Conservation (phyloP, 2,888 invertebrate genomes). For the Beris chalybata region DNA sequence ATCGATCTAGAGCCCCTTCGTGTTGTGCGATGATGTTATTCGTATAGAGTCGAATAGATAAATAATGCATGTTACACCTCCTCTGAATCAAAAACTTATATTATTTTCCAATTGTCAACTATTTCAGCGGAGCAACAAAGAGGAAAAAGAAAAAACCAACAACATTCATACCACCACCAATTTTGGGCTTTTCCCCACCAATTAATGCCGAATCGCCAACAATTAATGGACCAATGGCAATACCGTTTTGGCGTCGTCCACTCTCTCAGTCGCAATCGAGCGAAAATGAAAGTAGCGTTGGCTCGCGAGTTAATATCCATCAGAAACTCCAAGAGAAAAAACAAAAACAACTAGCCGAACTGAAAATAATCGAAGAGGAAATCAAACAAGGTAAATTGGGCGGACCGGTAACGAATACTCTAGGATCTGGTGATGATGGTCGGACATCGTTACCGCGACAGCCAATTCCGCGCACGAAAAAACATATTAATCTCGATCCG, state of each 20-base stretch:
- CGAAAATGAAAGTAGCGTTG: constrained; percentile 75
- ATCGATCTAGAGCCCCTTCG: no score
- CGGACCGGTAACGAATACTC: constrained; percentile 58
- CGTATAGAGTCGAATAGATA: no score
- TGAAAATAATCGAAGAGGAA: constrained; percentile 82
- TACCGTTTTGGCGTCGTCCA: constrained; percentile 77
- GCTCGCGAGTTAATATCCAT: constrained; percentile 80
- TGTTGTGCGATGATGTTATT: no score
- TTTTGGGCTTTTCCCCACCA: constrained; percentile 45
- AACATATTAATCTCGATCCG: constrained; percentile 62
- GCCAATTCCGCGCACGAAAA: constrained; percentile 72
- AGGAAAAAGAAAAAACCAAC: constrained; percentile 91
- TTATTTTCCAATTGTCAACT: neutral
- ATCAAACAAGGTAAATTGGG: constrained; percentile 81
- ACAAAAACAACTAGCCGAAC: constrained; percentile 81
- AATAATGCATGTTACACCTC: no score
- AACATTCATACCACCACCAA: constrained; percentile 78
- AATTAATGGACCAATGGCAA: constrained; percentile 55
- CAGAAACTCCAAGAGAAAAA: constrained; percentile 87
- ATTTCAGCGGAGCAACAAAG: constrained; percentile 57
- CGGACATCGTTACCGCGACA: constrained; percentile 57
- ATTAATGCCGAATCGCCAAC: constrained; percentile 34
- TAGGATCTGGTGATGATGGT: constrained; percentile 59
- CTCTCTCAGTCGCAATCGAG: constrained; percentile 67
- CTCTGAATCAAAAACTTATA: no score